Conservation (phyloP, 2,113 vertebrate species). For the Amblyornis subalaris region DNA sequence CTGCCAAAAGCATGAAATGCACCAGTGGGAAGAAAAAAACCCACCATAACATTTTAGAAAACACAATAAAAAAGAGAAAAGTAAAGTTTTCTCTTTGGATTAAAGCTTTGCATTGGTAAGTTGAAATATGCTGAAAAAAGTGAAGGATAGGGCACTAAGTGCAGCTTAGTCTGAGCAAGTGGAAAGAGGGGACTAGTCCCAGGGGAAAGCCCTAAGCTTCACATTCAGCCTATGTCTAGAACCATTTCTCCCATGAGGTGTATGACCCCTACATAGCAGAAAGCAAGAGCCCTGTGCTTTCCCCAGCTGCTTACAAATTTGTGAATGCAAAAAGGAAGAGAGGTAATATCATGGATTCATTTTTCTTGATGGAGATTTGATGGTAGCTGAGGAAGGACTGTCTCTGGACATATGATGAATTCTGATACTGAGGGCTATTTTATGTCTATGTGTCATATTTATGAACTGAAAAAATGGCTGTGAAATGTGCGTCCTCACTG, state of each 20-base stretch:
- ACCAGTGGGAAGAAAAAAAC: not conserved
- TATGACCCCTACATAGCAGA: not conserved
- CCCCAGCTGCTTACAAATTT: not conserved
- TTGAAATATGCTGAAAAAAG: not conserved
- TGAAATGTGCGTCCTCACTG: not conserved
- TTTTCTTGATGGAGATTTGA: not conserved
- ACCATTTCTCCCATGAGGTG: not conserved
- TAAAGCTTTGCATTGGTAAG: not conserved
- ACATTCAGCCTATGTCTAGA: not conserved
- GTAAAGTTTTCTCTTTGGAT: not conserved
- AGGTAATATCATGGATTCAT: not conserved
- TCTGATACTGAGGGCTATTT: not conserved
- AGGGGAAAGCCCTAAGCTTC: not conserved
- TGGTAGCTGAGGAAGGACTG: fast-evolving
- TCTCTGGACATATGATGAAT: not conserved
- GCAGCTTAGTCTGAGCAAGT: not conserved
- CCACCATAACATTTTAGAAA: not conserved
- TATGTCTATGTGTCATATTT: not conserved
- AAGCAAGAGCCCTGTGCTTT: not conserved
- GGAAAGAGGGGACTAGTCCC: not conserved
- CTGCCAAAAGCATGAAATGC: not conserved
- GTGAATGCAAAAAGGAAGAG: not conserved
- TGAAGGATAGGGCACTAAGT: not conserved
- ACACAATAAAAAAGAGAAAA: not conserved
- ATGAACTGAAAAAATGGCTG: not conserved